A percentile compares a stretch with the other conserved stretches of the same genome.
These are phyloP conservation scores for Hoplostethus mediterraneus DNA, from an alignment of 2,797 vertebrate species.

Conservation along the genomic window DNA sequence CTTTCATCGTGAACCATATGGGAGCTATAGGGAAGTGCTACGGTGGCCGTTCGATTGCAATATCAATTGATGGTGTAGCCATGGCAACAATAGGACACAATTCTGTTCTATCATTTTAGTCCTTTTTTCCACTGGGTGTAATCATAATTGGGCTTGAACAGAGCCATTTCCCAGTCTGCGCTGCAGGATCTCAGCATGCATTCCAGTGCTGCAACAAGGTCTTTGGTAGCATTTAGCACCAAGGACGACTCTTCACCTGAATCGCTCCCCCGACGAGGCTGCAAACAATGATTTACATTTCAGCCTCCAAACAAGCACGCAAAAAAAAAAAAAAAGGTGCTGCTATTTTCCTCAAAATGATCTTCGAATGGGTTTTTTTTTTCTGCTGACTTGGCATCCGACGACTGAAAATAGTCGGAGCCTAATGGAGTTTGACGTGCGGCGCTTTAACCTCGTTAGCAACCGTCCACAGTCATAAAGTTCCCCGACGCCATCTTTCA, in stretches of 20 bases:
- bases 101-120: background rate
- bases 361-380: conserved; percentile 37
- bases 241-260: conserved; percentile 37
- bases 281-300: conserved; percentile 39
- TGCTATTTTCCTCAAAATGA: conserved; percentile 13
- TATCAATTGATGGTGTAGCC: conserved; percentile 11
- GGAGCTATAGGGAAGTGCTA: background rate
- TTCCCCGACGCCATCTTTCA: conserved; percentile 7
- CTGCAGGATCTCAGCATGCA: conserved; percentile 28
- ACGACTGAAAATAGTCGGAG: conserved; percentile 5
- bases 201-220: conserved; percentile 11
- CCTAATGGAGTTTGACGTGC: conserved; percentile 15
- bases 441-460: conserved; percentile 23
- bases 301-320: too few species aligned
- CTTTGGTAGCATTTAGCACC: conserved; percentile 41
- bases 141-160: conserved; percentile 28
- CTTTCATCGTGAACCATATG: background rate
- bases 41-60: background rate
- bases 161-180: conserved; percentile 6
- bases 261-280: conserved; percentile 38
- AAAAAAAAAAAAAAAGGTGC: too few species aligned
- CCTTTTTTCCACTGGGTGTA: conserved; percentile 7
- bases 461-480: conserved; percentile 2
- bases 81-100: conserved; percentile 30
- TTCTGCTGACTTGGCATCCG: conserved; percentile 17